Base-by-base conservation (phyloP, 2,797 vertebrate genomes). In the Morus bassanus region DNA sequence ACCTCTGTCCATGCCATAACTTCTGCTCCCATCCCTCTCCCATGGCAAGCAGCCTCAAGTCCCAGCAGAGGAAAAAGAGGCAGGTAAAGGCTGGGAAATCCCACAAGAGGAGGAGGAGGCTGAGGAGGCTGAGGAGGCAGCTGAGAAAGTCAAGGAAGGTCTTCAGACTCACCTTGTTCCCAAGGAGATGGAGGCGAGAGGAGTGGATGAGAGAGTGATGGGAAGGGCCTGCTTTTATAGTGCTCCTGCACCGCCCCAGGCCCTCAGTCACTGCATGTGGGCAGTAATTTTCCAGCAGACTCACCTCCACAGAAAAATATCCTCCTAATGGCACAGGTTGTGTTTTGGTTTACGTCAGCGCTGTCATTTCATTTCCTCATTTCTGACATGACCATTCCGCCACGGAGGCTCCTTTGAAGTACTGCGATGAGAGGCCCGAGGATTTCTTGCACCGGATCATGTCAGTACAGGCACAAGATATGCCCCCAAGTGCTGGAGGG, bases 1-100 rank as follows among this genome's bases (percentile, higher is more conserved):
- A 0, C 6, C 6, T 60, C 13, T 60, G 19, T 53, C 31, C 37
- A 17, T 46, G 48, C 5, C 8, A 13, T 5, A 11, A 3, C 5
- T 74, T 79, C 56, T 57, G 10, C 6, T 13, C 7, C 11, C 14
- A 63, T 72, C 7, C 30, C 6, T 8, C 13, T 56, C n/a, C 25
- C 19, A 17, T 6, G 23, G 18, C 22, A 27, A 51, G 50, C 25
- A 27, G 24, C 22, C 3, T 7, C 13, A 75, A 30, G 48, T 37
- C 10, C 27, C 21, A 4, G 9, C 25, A 6, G 10, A 25, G 14
- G 31, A n/a, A n/a, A 30, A 3, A 37, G 70, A 5, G 33, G 28
- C n/a, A n/a, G 27, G 15, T 21, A 35, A 51, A 16, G 18, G 25
- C 53, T 45, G 43, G 45, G 64, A 86, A 73, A 77, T 54, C 19